These are phyloP conservation scores for Ophthalmolycus amberensis DNA, from an alignment of 2,113 vertebrate genomes.

Conservation along the genomic window DNA sequence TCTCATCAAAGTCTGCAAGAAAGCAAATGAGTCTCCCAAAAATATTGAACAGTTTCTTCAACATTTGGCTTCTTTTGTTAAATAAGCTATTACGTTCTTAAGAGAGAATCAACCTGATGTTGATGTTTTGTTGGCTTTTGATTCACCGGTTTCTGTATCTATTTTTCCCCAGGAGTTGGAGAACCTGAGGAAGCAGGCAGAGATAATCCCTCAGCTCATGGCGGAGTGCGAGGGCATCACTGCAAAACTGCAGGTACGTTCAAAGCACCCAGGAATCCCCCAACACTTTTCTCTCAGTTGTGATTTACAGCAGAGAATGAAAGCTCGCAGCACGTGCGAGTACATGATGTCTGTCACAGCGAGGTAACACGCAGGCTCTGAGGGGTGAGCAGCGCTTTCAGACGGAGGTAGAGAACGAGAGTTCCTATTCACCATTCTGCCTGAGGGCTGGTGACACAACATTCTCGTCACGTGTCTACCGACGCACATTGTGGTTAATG, in stretches of 20 bases:
- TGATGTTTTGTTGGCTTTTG: not conserved
- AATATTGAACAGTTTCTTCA: not conserved
- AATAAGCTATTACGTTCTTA: not conserved
- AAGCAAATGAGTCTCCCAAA: not conserved
- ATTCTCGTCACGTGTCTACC: conserved; percentile 51
- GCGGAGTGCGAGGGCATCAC: conserved; percentile 91
- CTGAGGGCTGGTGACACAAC: conserved; percentile 56
- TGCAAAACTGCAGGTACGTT: conserved; percentile 90
- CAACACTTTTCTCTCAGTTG: not conserved
- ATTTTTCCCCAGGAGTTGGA: conserved; percentile 88
- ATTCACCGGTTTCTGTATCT: not conserved
- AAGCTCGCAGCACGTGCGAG: conserved; percentile 10
- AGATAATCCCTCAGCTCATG: conserved; percentile 96
- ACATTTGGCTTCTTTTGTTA: not conserved
- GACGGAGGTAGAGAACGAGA: conserved; percentile 36
- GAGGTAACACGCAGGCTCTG: conserved; percentile 21
- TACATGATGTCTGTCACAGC: conserved; percentile 4
- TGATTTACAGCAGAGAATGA: conserved; percentile 23
- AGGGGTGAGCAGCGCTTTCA: conserved; percentile 43
- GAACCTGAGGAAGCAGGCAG: conserved; percentile 94
- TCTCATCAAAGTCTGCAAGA: not conserved
- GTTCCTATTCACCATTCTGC: conserved; percentile 50
- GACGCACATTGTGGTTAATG: conserved; percentile 38
- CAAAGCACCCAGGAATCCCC: conserved; percentile 11
- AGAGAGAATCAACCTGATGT: not conserved